Conservation (phyloP, 1,140 invertebrate species). For the Drosophila leontia region DNA sequence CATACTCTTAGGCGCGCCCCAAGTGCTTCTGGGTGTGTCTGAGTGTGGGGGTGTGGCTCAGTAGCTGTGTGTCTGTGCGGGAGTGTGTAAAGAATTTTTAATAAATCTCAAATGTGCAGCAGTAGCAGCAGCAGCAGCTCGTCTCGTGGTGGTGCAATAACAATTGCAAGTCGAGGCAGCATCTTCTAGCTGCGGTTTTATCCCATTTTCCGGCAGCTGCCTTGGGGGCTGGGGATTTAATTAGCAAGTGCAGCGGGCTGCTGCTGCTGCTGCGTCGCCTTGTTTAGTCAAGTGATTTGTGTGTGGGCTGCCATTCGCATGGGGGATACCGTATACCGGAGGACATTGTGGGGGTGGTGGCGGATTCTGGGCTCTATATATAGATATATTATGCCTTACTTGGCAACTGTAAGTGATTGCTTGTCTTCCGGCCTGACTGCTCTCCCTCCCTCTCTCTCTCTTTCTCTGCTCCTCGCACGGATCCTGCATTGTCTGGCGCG, state of each 20-base stretch:
- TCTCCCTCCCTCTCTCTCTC: neutral
- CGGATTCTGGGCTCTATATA: conserved; percentile 1
- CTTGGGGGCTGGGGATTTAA: conserved; percentile 77
- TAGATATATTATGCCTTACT: conserved; percentile 34
- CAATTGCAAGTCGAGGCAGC: conserved; percentile 72
- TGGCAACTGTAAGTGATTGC: conserved; percentile 75
- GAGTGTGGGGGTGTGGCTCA: conserved; percentile 24
- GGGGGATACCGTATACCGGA: conserved; percentile 14
- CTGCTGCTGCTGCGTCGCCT: conserved; percentile 64
- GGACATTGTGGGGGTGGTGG: conserved; percentile 5
- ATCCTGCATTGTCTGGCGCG: conserved; percentile 52
- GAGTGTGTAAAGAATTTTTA: conserved; percentile 81
- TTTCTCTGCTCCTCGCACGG: conserved; percentile 3
- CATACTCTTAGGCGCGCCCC: conserved; percentile 69
- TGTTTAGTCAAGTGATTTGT: conserved; percentile 83
- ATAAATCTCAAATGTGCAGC: conserved; percentile 84
- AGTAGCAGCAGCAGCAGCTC: conserved; percentile 19
- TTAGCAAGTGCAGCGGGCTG: conserved; percentile 79
- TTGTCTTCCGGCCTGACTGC: conserved; percentile 65
- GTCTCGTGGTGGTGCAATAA: conserved; percentile 49
- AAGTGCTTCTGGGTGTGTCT: conserved; percentile 32
- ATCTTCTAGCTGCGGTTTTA: conserved; percentile 56
- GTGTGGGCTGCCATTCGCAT: conserved; percentile 47
- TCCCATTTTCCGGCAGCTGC: conserved; percentile 21
- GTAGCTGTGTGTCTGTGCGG: conserved; percentile 28